phyloP scores from a whole-genome alignment of 2,797 vertebrate species.

The Pygocentrus nattereri region DNA sequence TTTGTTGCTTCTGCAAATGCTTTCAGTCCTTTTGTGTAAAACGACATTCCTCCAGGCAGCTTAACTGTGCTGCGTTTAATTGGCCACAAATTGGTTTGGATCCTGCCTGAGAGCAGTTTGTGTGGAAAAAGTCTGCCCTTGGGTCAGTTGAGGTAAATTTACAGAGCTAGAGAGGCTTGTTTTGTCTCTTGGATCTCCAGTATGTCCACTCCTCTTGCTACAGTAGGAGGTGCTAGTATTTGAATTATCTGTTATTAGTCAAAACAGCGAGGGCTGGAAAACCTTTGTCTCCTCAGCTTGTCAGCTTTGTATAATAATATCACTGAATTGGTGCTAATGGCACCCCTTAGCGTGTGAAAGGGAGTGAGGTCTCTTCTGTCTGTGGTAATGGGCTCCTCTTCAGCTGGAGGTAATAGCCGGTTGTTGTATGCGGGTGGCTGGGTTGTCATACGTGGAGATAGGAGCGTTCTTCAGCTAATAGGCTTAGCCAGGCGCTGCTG shows the following conservation, averaged over 20 bases:
- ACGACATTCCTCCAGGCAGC: not conserved
- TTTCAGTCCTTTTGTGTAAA: conserved; percentile 30
- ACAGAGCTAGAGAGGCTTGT: not conserved
- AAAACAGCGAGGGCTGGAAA: conserved; percentile 36
- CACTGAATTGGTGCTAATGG: conserved; percentile 27
- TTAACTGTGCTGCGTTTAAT: not conserved
- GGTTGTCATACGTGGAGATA: not conserved
- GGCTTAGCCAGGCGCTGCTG: not conserved
- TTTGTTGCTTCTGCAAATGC: conserved; percentile 9
- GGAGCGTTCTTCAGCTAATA: conserved; percentile 27
- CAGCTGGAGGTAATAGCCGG: not conserved
- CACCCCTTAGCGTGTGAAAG: conserved; percentile 8
- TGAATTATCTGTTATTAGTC: conserved; percentile 28
- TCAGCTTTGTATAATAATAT: conserved; percentile 10
- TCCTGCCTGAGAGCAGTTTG: not conserved
- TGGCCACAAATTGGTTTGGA: not conserved
- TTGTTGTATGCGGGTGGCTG: conserved; percentile 20
- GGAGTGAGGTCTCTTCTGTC: conserved; percentile 31
- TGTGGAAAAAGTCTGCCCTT: conserved; percentile 15
- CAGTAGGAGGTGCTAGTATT: not conserved
- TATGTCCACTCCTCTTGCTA: not conserved
- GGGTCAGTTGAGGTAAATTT: conserved; percentile 1
- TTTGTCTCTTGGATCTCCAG: conserved; percentile 18
- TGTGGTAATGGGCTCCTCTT: conserved; percentile 21
- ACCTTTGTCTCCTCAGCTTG: not conserved